These are phyloP conservation scores for Platerodrilus igneus DNA, from an alignment of 2,888 invertebrate genomes.

Conservation along the genomic window DNA sequence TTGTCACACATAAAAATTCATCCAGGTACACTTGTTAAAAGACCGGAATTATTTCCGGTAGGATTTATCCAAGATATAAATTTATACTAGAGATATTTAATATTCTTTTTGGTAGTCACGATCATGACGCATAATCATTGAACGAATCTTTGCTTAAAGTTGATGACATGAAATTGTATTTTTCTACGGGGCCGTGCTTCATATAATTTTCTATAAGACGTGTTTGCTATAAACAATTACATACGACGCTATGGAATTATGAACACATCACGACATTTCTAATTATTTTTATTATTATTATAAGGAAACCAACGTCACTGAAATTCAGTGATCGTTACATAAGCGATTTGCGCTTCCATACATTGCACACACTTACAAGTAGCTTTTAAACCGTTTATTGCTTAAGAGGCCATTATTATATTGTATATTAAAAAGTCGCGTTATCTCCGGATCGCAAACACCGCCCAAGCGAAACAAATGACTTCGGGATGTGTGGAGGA, in stretches of 20 bases:
- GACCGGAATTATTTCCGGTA: too few species aligned
- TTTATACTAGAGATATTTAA: too few species aligned
- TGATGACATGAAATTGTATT: slow-evolving; percentile 16
- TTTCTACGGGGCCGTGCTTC: slow-evolving; percentile 24
- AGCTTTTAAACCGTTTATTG: slow-evolving; percentile 25
- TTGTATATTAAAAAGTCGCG: slow-evolving; percentile 38
- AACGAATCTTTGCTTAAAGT: slow-evolving; percentile 19
- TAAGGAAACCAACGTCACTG: slow-evolving; percentile 12
- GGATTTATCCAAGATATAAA: too few species aligned
- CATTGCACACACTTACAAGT: slow-evolving; percentile 14
- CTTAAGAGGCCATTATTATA: slow-evolving; percentile 35
- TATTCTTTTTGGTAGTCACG: too few species aligned
- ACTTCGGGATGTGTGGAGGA: slow-evolving; percentile 31
- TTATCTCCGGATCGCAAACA: slow-evolving; percentile 36
- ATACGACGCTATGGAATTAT: slow-evolving; percentile 22
- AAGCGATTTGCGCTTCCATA: slow-evolving; percentile 12
- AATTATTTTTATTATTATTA: slow-evolving; percentile 20
- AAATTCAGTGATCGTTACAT: slow-evolving; percentile 14
- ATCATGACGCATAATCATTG: too few species aligned
- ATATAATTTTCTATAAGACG: slow-evolving; percentile 21
- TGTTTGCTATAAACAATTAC: slow-evolving; percentile 26
- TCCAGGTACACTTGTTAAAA: too few species aligned
- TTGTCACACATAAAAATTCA: too few species aligned
- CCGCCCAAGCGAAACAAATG: slow-evolving; percentile 39
- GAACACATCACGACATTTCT: slow-evolving; percentile 25